Conservation (phyloP, 2,113 vertebrate species). For the Eonycteris spelaea region DNA sequence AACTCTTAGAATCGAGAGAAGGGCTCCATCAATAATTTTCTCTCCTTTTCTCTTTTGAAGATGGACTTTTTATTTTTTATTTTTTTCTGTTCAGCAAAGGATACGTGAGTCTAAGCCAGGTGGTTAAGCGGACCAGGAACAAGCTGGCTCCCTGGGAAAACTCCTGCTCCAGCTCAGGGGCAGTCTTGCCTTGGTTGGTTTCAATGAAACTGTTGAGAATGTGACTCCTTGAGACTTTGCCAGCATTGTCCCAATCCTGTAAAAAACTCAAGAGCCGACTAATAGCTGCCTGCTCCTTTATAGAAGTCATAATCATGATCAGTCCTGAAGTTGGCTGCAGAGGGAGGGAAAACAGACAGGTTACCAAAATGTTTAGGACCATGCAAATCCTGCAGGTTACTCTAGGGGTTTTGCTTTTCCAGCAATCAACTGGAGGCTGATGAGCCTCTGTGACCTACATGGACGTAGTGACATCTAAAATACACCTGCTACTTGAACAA, state of each 20-base stretch:
- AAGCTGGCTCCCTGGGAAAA: constrained; percentile 89
- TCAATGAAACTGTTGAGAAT: constrained; percentile 86
- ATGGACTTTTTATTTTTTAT: neutral
- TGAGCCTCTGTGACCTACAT: neutral
- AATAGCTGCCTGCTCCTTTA: constrained; percentile 82
- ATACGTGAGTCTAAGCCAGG: constrained; percentile 89
- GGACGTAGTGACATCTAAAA: neutral
- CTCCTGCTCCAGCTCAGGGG: constrained; percentile 87
- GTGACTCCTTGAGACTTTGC: constrained; percentile 67
- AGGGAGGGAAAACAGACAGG: constrained; percentile 30
- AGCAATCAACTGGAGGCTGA: neutral
- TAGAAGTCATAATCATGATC: constrained; percentile 77
- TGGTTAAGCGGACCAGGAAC: constrained; percentile 88
- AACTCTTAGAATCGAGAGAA: constrained; percentile 27
- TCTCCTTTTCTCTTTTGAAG: neutral
- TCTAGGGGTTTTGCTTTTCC: neutral
- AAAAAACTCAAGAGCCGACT: constrained; percentile 84
- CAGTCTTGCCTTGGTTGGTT: constrained; percentile 83
- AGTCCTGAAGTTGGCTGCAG: constrained; percentile 16
- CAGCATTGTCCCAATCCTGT: constrained; percentile 86
- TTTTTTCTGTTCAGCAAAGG: constrained; percentile 63
- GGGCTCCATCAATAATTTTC: neutral
- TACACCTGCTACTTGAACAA: neutral
- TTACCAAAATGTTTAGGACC: constrained; percentile 10
- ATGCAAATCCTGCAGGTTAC: neutral